Percentiles rank a stretch among this genome's conserved stretches.
phyloP scores from a whole-genome alignment of 2,113 vertebrate species.

The Sminthopsis crassicaudata region DNA sequence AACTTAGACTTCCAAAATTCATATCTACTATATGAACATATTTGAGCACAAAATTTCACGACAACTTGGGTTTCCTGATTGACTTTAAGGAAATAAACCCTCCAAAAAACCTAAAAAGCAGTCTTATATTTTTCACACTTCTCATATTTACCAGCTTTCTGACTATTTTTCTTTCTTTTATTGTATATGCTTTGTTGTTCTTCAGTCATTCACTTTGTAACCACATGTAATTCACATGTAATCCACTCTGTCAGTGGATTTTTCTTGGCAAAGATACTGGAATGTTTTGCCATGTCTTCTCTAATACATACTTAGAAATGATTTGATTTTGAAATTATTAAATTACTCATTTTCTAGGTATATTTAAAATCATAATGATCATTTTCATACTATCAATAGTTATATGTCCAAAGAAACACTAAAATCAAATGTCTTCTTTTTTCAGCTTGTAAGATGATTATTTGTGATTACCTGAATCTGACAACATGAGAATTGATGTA shows the following conservation, averaged over 20 bases:
- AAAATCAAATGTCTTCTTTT: background rate
- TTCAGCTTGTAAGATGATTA: constrained; percentile 24
- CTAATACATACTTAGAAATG: background rate
- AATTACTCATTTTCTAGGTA: background rate
- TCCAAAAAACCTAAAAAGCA: constrained; percentile 24
- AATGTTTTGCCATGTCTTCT: background rate
- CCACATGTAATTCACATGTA: no score
- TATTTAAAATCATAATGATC: constrained; percentile 1
- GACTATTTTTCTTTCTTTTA: background rate
- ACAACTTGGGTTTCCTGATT: background rate
- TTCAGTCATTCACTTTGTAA: background rate
- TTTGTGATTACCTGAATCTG: constrained; percentile 80
- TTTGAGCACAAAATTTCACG: background rate
- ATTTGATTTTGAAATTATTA: constrained; percentile 27
- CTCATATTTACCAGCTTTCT: background rate
- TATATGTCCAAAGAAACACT: constrained; percentile 30
- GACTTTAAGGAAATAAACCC: constrained; percentile 11
- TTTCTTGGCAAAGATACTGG: background rate
- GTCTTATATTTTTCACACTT: constrained; percentile 19
- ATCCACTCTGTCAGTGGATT: background rate
- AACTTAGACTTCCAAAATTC: constrained; percentile 6
- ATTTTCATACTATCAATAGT: background rate
- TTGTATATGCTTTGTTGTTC: background rate
- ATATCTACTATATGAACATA: background rate
- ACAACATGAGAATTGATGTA: constrained; percentile 80